phyloP scores from a whole-genome alignment of 1,140 invertebrate genomes.

The Lasaia peninsularis region DNA sequence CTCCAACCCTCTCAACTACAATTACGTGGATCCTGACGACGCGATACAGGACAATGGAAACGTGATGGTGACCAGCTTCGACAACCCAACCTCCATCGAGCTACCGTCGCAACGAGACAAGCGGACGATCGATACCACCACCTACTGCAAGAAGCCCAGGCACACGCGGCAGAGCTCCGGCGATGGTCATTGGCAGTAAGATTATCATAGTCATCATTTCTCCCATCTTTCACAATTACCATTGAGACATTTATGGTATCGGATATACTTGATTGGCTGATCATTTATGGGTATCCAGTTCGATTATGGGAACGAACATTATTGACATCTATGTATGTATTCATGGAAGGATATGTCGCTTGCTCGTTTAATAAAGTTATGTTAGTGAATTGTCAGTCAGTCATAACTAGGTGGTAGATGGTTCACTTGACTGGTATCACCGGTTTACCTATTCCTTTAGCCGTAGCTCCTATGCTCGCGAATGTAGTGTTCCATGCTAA shows the following conservation, averaged over 20 bases:
- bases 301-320: too few species aligned
- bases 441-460: too few species aligned
- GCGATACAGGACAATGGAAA: constrained; percentile 76
- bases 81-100: constrained; percentile 86
- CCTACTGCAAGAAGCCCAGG: constrained; percentile 82
- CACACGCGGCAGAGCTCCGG: constrained; percentile 65
- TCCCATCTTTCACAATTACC: constrained; percentile 38
- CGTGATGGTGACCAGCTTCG: constrained; percentile 81
- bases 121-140: constrained; percentile 82
- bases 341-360: too few species aligned
- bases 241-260: constrained; percentile 28
- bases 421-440: too few species aligned
- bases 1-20: constrained; percentile 84
- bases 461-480: too few species aligned
- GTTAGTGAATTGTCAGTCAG: too few species aligned
- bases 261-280: neutral
- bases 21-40: constrained; percentile 82
- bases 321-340: too few species aligned
- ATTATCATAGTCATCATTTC: constrained; percentile 50
- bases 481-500: too few species aligned
- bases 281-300: too few species aligned
- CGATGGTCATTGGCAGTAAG: constrained; percentile 76
- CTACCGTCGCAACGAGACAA: constrained; percentile 76
- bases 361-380: too few species aligned
- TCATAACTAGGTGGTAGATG: too few species aligned